Evolutionary conservation across 2,797 vertebrate genomes (phyloP).

Genomic region (Hephaestus fuliginosus): DNA sequence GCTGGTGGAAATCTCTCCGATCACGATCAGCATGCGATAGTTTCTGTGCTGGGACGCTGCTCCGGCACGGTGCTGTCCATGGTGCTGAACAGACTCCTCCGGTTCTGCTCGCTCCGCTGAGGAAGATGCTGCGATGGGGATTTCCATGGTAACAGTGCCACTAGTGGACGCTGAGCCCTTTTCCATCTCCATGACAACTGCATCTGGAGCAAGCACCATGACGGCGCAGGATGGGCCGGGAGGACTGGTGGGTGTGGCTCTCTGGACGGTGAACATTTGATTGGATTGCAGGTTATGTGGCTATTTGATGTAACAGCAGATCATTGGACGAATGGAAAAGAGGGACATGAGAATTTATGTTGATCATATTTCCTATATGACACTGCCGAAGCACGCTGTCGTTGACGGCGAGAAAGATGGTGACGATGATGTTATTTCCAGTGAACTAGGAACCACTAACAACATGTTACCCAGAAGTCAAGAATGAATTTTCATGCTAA

Average conservation of each 20-base stretch:
- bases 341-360: slow-evolving; percentile 53
- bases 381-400: slow-evolving; percentile 7
- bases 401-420: neutral
- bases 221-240: slow-evolving; percentile 68
- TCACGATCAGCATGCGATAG: slow-evolving; percentile 90
- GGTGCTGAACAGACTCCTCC: slow-evolving; percentile 78
- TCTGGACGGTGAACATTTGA: slow-evolving; percentile 39
- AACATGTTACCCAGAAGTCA: neutral
- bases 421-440: neutral
- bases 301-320: slow-evolving; percentile 76
- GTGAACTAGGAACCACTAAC: neutral
- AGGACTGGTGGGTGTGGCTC: slow-evolving; percentile 71
- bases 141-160: slow-evolving; percentile 91
- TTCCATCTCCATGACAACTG: slow-evolving; percentile 94
- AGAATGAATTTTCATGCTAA: neutral
- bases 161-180: slow-evolving; percentile 78
- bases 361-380: slow-evolving; percentile 41
- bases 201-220: slow-evolving; percentile 72
- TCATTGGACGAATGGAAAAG: slow-evolving; percentile 58
- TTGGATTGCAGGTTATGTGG: slow-evolving; percentile 84
- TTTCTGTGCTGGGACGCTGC: slow-evolving; percentile 75
- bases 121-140: slow-evolving; percentile 74
- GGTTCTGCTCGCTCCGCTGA: slow-evolving; percentile 53
- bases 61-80: slow-evolving; percentile 70
- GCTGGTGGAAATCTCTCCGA: slow-evolving; percentile 88